phyloP scores from a whole-genome alignment of 2,888 invertebrate genomes.

The Torymus tubicola region DNA sequence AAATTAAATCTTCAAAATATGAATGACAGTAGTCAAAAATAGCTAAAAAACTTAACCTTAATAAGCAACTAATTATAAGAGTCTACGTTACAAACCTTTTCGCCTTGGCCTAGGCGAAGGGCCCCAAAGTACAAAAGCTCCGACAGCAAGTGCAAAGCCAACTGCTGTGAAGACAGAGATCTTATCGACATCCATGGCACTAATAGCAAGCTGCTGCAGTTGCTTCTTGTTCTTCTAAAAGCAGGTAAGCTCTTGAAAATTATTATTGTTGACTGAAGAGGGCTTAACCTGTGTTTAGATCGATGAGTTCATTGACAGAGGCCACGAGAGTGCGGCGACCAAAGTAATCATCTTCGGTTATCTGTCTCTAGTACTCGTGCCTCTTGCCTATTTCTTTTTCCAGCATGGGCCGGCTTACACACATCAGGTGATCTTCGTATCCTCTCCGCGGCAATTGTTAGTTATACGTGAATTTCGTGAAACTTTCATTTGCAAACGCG shows the following conservation, averaged over 20 bases:
- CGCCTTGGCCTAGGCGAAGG: slow-evolving; percentile 81
- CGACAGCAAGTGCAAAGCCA: slow-evolving; percentile 88
- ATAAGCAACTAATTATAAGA: too few relatives aligned
- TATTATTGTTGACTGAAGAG: slow-evolving; percentile 38
- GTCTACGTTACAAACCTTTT: slow-evolving; percentile 68
- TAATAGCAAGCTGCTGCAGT: neutral
- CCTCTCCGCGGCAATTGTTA: neutral
- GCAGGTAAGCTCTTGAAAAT: slow-evolving; percentile 19
- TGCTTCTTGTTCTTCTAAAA: neutral
- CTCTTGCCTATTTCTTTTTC: neutral
- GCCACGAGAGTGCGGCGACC: neutral
- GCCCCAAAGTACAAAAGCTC: slow-evolving; percentile 90
- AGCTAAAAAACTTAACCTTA: too few relatives aligned
- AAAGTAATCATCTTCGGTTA: slow-evolving; percentile 37
- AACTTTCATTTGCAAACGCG: slow-evolving; percentile 39
- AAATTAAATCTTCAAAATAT: too few relatives aligned
- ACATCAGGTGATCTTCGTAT: slow-evolving; percentile 20
- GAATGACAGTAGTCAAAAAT: too few relatives aligned
- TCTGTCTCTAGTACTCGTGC: neutral
- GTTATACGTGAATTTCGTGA: slow-evolving; percentile 9
- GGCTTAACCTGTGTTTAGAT: slow-evolving; percentile 41
- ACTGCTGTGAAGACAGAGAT: slow-evolving; percentile 88
- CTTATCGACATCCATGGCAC: slow-evolving; percentile 84
- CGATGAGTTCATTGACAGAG: slow-evolving; percentile 38
- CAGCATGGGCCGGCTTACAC: neutral